Percentiles rank a stretch among this genome's conserved stretches.
Conservation (phyloP, 2,888 invertebrate genomes). For the Conchocele bisecta region DNA sequence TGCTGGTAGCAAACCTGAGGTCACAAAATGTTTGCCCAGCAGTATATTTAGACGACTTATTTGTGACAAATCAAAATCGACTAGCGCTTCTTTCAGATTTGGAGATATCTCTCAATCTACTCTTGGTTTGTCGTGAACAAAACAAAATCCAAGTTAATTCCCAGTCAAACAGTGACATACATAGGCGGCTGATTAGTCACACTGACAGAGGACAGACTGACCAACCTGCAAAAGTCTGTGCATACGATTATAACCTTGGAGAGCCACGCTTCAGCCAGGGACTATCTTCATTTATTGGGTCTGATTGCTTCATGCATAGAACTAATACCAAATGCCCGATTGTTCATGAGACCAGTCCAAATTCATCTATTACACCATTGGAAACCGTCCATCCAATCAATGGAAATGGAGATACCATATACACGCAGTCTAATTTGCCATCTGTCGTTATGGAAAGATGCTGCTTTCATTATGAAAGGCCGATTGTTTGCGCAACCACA, state of each 20-base stretch:
- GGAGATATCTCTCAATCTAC: conserved; percentile 12
- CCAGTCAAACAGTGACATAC: no score
- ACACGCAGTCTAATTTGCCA: conserved; percentile 7
- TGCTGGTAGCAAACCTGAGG: conserved; percentile 26
- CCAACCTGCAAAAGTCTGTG: conserved; percentile 5
- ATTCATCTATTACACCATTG: not conserved
- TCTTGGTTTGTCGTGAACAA: conserved; percentile 44
- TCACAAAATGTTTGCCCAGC: conserved; percentile 16
- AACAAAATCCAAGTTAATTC: conserved; percentile 32
- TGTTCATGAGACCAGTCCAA: conserved; percentile 12
- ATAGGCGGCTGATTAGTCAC: conserved; percentile 9
- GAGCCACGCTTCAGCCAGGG: no score
- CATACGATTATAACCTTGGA: not conserved
- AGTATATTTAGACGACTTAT: conserved; percentile 50
- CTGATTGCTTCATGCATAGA: conserved; percentile 17
- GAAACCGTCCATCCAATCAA: conserved; percentile 1
- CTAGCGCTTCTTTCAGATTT: conserved; percentile 15
- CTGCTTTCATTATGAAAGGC: conserved; percentile 15
- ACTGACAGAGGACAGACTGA: conserved; percentile 18
- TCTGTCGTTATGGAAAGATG: conserved; percentile 26
- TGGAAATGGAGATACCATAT: conserved; percentile 12
- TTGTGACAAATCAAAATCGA: conserved; percentile 17
- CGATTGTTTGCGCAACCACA: conserved; percentile 13
- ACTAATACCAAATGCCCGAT: not conserved
- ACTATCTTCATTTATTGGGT: conserved; percentile 21